Evolutionary conservation across 2,113 vertebrate species (phyloP).

Genomic region (Callorhinus ursinus): DNA sequence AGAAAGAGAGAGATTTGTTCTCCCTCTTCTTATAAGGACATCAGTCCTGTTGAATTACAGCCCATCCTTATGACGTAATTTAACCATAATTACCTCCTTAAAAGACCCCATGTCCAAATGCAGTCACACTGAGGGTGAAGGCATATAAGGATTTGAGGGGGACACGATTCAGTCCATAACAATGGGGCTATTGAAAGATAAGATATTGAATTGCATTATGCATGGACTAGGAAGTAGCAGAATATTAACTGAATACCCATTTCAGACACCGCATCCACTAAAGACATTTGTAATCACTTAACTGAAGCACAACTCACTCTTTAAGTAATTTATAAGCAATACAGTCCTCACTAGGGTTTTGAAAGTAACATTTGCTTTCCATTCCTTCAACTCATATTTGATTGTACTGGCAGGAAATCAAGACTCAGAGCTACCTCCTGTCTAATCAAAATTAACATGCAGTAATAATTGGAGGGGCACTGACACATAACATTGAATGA

Average conservation of each 20-base stretch:
- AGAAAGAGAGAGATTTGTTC: not conserved
- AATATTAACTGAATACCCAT: not conserved
- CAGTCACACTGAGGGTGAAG: not conserved
- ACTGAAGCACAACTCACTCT: conserved; percentile 66
- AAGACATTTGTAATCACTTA: conserved; percentile 55
- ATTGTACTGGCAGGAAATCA: conserved; percentile 86
- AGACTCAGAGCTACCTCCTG: conserved; percentile 84
- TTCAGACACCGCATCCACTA: not conserved
- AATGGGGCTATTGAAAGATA: not conserved
- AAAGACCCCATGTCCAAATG: not conserved
- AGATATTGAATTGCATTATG: not conserved
- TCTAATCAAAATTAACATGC: conserved; percentile 87
- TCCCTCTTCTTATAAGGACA: not conserved
- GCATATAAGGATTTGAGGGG: not conserved
- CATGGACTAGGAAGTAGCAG: not conserved
- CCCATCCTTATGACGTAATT: not conserved
- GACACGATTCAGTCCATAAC: not conserved
- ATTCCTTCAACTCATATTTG: conserved; percentile 82
- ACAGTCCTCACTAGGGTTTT: conserved; percentile 75
- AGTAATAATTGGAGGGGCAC: conserved; percentile 83
- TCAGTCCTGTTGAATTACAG: not conserved
- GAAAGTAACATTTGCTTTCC: conserved; percentile 85
- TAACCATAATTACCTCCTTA: not conserved
- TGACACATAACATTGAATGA: conserved; percentile 77
- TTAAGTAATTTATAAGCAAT: conserved; percentile 73